phyloP scores from a whole-genome alignment of 2,113 vertebrate genomes.

The Trogon surrucura region DNA sequence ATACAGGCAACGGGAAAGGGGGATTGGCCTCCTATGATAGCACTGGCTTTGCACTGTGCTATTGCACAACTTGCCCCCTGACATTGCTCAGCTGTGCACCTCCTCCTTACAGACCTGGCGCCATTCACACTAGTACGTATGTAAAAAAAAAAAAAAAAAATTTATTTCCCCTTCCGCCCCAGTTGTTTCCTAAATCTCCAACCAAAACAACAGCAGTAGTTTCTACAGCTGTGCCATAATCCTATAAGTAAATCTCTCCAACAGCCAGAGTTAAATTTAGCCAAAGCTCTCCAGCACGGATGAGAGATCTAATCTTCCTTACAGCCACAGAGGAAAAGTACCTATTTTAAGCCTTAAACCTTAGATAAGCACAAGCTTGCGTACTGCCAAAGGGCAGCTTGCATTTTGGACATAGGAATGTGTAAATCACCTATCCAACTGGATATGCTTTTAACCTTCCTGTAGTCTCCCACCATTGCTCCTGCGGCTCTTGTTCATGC shows the following conservation, averaged over 20 bases:
- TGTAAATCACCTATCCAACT: neutral
- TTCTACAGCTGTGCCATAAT: neutral
- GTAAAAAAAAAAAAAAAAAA: neutral
- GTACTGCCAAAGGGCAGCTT: neutral
- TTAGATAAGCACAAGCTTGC: neutral
- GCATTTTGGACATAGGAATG: neutral
- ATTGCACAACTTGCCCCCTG: neutral
- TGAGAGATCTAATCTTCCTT: constrained; percentile 24
- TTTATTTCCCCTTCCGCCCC: neutral
- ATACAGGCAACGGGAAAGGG: fast-evolving
- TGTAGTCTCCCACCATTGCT: neutral
- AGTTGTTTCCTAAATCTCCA: neutral
- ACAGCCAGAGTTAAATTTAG: neutral
- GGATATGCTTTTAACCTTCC: neutral
- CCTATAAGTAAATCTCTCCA: neutral
- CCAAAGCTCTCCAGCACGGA: neutral
- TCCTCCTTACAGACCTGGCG: neutral
- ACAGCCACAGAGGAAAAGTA: neutral
- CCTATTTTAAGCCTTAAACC: neutral
- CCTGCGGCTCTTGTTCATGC: neutral
- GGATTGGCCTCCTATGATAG: neutral
- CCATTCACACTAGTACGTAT: neutral
- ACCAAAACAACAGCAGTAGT: neutral
- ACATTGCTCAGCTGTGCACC: neutral
- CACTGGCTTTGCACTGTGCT: neutral